Conservation (phyloP, 2,888 invertebrate species). For the Xylota segnis region DNA sequence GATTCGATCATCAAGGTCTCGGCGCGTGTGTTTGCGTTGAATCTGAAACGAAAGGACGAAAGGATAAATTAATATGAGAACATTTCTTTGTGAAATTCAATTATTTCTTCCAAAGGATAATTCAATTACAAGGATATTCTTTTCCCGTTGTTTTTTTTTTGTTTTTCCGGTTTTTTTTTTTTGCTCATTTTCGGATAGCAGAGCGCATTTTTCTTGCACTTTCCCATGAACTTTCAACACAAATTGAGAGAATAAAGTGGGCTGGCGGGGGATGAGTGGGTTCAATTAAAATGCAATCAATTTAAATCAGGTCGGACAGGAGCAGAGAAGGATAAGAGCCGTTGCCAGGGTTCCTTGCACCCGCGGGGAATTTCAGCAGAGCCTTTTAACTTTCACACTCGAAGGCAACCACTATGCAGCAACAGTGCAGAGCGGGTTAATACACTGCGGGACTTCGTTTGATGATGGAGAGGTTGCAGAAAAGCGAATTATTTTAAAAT, state of each 20-base stretch:
- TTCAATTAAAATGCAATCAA: conserved; percentile 77
- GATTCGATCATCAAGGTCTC: conserved; percentile 56
- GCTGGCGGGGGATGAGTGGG: conserved; percentile 9
- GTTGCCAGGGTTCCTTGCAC: conserved; percentile 22
- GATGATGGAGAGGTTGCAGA: conserved; percentile 53
- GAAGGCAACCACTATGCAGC: conserved; percentile 13
- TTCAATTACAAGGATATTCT: conserved; percentile 63
- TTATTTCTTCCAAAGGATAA: conserved; percentile 64
- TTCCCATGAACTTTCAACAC: conserved; percentile 46
- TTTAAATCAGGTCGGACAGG: conserved; percentile 72
- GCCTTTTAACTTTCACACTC: conserved; percentile 60
- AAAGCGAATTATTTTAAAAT: conserved; percentile 63
- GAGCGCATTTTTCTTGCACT: conserved; percentile 56
- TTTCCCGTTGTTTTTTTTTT: not conserved
- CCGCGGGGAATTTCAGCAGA: conserved; percentile 30
- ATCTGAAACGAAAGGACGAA: conserved; percentile 48
- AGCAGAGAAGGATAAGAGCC: conserved; percentile 12
- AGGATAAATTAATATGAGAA: conserved; percentile 56
- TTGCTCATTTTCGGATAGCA: not conserved
- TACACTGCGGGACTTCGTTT: conserved; percentile 52
- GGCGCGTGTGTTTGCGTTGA: conserved; percentile 11
- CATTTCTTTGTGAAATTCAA: conserved; percentile 56
- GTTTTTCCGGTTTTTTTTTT: conserved; percentile 20
- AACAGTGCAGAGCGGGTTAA: conserved; percentile 47
- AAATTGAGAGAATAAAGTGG: conserved; percentile 16